These are phyloP conservation scores for Drosophila birchii DNA, from an alignment of 2,888 invertebrate genomes.

Conservation along the genomic window DNA sequence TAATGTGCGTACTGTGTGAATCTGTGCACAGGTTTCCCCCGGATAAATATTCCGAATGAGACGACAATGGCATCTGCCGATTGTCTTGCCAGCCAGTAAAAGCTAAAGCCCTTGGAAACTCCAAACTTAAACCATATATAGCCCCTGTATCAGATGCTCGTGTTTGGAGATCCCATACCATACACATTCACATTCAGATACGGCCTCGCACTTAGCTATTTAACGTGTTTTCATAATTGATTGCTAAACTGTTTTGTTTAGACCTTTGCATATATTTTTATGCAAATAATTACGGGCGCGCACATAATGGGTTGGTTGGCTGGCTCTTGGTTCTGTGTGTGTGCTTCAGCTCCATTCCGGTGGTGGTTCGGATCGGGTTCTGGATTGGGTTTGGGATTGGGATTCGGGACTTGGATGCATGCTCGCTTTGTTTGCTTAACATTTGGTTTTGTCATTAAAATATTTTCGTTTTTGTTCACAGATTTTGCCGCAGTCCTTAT, in stretches of 20 bases:
- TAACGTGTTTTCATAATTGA: slow-evolving; percentile 81
- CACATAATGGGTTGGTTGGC: slow-evolving; percentile 67
- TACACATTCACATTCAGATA: slow-evolving; percentile 46
- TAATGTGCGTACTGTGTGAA: slow-evolving; percentile 34
- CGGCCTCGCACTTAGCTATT: slow-evolving; percentile 75
- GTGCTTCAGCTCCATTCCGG: slow-evolving; percentile 10
- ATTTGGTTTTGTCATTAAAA: slow-evolving; percentile 77
- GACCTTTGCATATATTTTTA: slow-evolving; percentile 79
- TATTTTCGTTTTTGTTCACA: slow-evolving; percentile 77
- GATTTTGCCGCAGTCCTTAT: slow-evolving; percentile 55
- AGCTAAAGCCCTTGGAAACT: slow-evolving; percentile 23
- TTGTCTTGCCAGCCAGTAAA: slow-evolving; percentile 38
- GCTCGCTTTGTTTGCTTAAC: slow-evolving; percentile 70
- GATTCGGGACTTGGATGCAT: slow-evolving; percentile 37
- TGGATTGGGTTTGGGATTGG: slow-evolving; percentile 36
- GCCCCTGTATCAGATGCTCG: slow-evolving; percentile 51
- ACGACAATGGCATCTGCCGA: slow-evolving; percentile 60
- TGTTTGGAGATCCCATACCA: slow-evolving; percentile 24
- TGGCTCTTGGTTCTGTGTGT: slow-evolving; percentile 16
- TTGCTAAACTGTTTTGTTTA: slow-evolving; percentile 81
- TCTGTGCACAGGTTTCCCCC: slow-evolving; percentile 34
- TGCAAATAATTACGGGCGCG: slow-evolving; percentile 78
- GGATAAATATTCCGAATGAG: slow-evolving; percentile 36
- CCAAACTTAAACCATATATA: slow-evolving; percentile 36
- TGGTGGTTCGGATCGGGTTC: slow-evolving; percentile 37